These are phyloP conservation scores for Pteronotus mesoamericanus DNA, from an alignment of 2,797 vertebrate species.

Conservation along the genomic window DNA sequence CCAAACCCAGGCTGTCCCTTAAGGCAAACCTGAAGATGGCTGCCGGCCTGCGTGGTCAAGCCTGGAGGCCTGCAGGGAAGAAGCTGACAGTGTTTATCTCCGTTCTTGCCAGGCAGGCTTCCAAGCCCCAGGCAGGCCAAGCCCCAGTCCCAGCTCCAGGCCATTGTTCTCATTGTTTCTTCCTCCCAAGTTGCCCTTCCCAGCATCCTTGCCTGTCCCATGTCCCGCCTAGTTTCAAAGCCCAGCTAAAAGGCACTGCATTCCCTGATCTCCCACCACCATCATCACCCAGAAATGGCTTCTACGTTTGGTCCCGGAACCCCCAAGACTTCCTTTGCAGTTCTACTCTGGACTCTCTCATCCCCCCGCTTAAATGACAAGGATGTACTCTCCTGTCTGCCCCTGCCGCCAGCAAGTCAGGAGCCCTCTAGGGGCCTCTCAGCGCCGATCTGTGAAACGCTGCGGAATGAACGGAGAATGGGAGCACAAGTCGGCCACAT, in stretches of 20 bases:
- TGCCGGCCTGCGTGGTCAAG: background rate
- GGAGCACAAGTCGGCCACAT: fast-evolving
- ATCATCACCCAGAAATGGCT: no score
- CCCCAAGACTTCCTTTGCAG: background rate
- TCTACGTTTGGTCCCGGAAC: background rate
- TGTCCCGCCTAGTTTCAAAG: background rate
- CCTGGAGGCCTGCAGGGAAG: background rate
- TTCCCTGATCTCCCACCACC: background rate
- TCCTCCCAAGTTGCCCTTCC: background rate
- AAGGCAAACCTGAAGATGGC: background rate
- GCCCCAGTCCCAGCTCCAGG: background rate
- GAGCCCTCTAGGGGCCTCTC: background rate
- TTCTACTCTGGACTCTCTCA: background rate
- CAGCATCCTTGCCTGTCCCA: fast-evolving
- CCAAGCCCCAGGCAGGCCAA: background rate
- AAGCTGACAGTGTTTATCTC: background rate
- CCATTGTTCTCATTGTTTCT: background rate
- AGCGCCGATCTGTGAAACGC: background rate
- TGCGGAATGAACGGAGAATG: no score
- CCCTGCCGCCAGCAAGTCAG: background rate
- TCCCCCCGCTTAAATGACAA: background rate
- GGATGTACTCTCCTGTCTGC: background rate
- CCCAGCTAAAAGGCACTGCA: background rate
- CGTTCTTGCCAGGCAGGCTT: background rate
- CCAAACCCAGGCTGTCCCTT: background rate